phyloP scores from a whole-genome alignment of 1,140 invertebrate species.

The Megalopta genalis region DNA sequence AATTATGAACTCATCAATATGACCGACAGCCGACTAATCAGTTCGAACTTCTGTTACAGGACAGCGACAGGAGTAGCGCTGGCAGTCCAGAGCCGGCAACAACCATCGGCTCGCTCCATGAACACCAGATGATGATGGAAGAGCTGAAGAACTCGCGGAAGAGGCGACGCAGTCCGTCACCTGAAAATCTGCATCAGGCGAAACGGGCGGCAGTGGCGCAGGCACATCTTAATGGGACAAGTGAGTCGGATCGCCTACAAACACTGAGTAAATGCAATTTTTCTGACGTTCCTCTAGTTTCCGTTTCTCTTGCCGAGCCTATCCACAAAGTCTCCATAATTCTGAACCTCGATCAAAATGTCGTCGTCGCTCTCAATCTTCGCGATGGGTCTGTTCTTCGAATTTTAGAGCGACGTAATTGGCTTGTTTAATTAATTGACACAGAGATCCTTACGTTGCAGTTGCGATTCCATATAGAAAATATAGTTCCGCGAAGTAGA shows the following conservation, averaged over 20 bases:
- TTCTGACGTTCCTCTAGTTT: neutral
- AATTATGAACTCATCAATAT: neutral
- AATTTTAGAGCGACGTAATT: too few relatives aligned
- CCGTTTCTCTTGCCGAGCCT: neutral
- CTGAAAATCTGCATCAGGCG: constrained; percentile 78
- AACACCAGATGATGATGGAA: constrained; percentile 77
- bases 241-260: constrained; percentile 79
- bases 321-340: too few relatives aligned
- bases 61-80: constrained; percentile 85
- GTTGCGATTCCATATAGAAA: too few relatives aligned
- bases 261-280: neutral
- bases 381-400: too few relatives aligned
- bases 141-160: constrained; percentile 75
- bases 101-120: constrained; percentile 78
- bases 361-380: too few relatives aligned
- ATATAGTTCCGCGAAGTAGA: too few relatives aligned
- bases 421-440: too few relatives aligned
- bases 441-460: too few relatives aligned
- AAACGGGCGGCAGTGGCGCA: constrained; percentile 78
- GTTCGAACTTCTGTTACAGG: constrained; percentile 79
- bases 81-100: constrained; percentile 85
- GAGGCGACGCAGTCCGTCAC: constrained; percentile 72
- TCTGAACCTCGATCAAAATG: too few relatives aligned
- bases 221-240: constrained; percentile 87
- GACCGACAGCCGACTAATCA: neutral